phyloP scores from a whole-genome alignment of 2,888 invertebrate genomes.

The Rhabditoides inermis region DNA sequence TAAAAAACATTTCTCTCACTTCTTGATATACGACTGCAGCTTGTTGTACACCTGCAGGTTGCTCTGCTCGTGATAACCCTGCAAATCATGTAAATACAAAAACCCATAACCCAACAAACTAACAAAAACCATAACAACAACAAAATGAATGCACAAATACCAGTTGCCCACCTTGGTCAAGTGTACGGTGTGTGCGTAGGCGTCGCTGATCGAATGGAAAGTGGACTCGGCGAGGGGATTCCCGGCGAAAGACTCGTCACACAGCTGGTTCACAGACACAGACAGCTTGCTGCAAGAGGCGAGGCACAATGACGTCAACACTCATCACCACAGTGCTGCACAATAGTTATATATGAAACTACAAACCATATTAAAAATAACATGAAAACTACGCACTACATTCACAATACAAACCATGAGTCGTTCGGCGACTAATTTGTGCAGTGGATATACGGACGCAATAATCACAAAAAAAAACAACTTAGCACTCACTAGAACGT shows the following conservation, averaged over 20 bases:
- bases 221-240: constrained; percentile 60
- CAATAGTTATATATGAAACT: no score
- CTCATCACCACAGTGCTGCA: no score
- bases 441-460: neutral
- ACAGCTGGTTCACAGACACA: constrained; percentile 80
- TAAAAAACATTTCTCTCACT: no score
- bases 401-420: no score
- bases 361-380: no score
- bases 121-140: no score
- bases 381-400: no score
- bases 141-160: no score
- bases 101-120: constrained; percentile 10
- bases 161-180: constrained; percentile 28
- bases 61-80: constrained; percentile 24
- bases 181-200: constrained; percentile 37
- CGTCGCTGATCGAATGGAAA: constrained; percentile 26
- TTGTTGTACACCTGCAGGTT: constrained; percentile 21
- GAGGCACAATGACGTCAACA: neutral
- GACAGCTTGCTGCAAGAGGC: constrained; percentile 56
- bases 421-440: no score
- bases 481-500: constrained; percentile 71
- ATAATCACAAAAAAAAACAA: neutral
- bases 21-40: constrained; percentile 60
- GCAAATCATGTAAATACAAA: no score
- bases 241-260: constrained; percentile 71